Conservation (phyloP, 2,888 invertebrate species). For the Pristionchus maxplancki region DNA sequence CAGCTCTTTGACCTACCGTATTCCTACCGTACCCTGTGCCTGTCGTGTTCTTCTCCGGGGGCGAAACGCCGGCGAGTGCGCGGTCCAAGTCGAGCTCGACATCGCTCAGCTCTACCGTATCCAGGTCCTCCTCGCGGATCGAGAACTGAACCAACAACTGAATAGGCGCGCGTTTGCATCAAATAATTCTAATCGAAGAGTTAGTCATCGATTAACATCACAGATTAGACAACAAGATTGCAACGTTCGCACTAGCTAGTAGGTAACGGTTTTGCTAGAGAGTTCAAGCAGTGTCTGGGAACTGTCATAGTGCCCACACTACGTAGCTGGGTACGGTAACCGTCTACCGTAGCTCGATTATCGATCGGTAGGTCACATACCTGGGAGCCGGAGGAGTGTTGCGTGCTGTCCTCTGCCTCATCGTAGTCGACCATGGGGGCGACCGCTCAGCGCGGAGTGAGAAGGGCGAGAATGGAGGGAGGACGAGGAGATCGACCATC, state of each 20-base stretch:
- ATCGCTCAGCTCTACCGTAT: constrained; percentile 17
- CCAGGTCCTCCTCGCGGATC: constrained; percentile 15
- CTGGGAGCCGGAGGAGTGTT: not conserved
- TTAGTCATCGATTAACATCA: too few species aligned
- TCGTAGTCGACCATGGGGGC: constrained; percentile 8
- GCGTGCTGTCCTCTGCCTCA: not conserved
- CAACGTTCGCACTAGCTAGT: too few species aligned
- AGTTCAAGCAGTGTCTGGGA: not conserved
- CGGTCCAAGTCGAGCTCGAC: constrained; percentile 25
- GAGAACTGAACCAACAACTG: not conserved
- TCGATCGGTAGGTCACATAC: not conserved
- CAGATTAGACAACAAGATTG: too few species aligned
- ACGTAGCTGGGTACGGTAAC: not conserved
- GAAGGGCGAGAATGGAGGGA: not conserved
- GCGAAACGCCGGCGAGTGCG: not conserved
- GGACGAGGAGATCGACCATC: not conserved
- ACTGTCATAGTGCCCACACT: too few species aligned
- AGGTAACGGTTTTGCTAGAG: not conserved
- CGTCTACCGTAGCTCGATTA: not conserved
- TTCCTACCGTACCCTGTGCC: not conserved
- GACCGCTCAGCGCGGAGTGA: constrained; percentile 23
- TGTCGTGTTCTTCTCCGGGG: not conserved
- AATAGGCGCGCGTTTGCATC: too few species aligned
- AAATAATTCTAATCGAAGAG: too few species aligned
- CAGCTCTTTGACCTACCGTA: not conserved